These are phyloP conservation scores for Scaptomyza caliginosa DNA, from an alignment of 2,888 invertebrate genomes.

Conservation along the genomic window DNA sequence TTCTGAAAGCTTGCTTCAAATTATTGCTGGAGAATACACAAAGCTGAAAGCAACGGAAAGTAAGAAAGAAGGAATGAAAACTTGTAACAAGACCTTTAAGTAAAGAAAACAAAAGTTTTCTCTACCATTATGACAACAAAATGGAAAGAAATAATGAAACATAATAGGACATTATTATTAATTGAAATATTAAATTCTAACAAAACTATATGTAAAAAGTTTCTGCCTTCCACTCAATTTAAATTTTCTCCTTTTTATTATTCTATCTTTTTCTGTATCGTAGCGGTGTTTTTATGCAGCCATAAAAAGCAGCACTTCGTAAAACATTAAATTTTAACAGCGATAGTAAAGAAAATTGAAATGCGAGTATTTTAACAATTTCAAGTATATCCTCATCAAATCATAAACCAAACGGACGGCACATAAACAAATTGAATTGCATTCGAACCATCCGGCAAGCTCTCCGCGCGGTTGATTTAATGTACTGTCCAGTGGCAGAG, in stretches of 20 bases:
- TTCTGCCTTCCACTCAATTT: neutral
- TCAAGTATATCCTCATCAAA: constrained; percentile 43
- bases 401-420: constrained; percentile 45
- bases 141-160: neutral
- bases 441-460: constrained; percentile 5
- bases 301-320: constrained; percentile 38
- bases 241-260: neutral
- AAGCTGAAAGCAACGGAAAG: neutral
- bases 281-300: constrained; percentile 25
- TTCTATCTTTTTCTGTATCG: neutral
- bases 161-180: neutral
- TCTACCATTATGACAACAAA: neutral
- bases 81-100: neutral
- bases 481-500: constrained; percentile 10
- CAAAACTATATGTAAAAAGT: neutral
- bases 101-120: neutral
- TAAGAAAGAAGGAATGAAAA: neutral
- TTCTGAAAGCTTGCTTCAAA: constrained; percentile 21
- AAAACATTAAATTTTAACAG: constrained; percentile 44
- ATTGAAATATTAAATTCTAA: neutral
- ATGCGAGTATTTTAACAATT: constrained; percentile 45
- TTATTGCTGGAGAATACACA: neutral
- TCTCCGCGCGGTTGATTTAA: constrained; percentile 23
- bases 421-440: constrained; percentile 79
- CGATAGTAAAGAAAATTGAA: constrained; percentile 49